Evolutionary conservation across 2,797 vertebrate genomes (phyloP), one percentile per base, ranked within the genome.

Genomic region (Dicrostonyx torquatus): DNA sequence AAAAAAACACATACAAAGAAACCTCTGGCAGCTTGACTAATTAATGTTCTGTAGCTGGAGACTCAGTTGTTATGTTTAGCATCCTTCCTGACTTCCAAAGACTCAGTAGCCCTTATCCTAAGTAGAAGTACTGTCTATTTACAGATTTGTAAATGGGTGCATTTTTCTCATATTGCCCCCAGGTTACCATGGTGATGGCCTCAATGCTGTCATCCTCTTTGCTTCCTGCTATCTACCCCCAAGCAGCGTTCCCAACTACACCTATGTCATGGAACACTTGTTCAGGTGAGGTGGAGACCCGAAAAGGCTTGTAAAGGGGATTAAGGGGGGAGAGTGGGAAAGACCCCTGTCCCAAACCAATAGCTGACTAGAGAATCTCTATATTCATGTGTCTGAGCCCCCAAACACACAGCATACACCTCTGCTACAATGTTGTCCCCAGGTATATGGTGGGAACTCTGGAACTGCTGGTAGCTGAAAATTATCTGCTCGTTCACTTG

Each of bases 221-320:
- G 98, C 99, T 2, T 98, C 98, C 64, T 99, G 99, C 91, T 99
- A 99, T 94, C 98, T 99, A 40, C 99, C 99, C 0, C 98, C 98
- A 72, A 99, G 98, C 97, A 98, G 98, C 10, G 96, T 98, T 82
- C 98, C 99, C 40, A 91, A 98, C 96, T 99, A 99, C 1, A 94
- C 98, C 14, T 99, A 99, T 4, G 96, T 99, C 89, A 99, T 99
- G 99, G 99, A 99, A 76, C 98, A 99, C 97, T 98, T 99, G 82
- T 99, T 99, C 97, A 98, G 98, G 99, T 99, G 93, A 94, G 84
- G 3, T 64, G 10, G 58, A 37, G 75, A 88, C 15, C 62, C 18
- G 6, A 26, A 79, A 40, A 50, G 58, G 50, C 29, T 40, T 37
- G 14, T 20, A 7, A 11, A 48, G 78, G 58, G 26, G 8, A 31